Evolutionary conservation across 37 sponge, comb jelly and placozoan species (phyloP).

Genomic region (Hormiphora californensis): DNA sequence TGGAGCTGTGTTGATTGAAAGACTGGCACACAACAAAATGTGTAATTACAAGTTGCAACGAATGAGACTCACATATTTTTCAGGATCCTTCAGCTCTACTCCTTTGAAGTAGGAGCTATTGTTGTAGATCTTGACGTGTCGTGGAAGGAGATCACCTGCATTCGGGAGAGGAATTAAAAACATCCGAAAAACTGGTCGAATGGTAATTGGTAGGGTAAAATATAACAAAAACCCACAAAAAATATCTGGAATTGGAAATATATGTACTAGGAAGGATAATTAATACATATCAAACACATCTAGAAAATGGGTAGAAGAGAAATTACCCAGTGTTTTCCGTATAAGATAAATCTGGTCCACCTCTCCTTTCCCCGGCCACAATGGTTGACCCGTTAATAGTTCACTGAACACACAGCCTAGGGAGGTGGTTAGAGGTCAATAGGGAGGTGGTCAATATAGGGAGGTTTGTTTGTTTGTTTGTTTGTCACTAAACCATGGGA

Average conservation of each 20-base stretch:
- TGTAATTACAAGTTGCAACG: not conserved
- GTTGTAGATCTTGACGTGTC: constrained; percentile 80
- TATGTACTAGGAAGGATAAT: no score
- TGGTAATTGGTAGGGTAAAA: no score
- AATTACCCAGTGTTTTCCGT: constrained; percentile 68
- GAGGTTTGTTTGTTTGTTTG: no score
- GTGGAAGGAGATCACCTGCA: constrained; percentile 86
- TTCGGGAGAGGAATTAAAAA: no score
- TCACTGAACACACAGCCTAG: constrained; percentile 89
- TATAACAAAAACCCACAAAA: no score
- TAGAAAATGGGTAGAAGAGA: no score
- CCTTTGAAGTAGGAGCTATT: constrained; percentile 81
- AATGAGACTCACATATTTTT: constrained; percentile 56
- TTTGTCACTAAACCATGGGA: no score
- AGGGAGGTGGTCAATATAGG: not conserved
- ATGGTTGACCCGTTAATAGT: constrained; percentile 77
- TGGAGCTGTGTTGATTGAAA: not conserved
- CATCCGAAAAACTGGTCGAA: not conserved
- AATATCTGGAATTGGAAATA: not conserved
- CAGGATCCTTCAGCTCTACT: constrained; percentile 66
- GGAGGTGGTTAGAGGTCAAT: not conserved
- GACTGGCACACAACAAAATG: not conserved
- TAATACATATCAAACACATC: no score
- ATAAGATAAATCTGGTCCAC: constrained; percentile 90
- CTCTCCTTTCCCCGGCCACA: constrained; percentile 87